These are phyloP conservation scores for Epinephelus coioides DNA, from an alignment of 2,797 vertebrate genomes.

Conservation along the genomic window DNA sequence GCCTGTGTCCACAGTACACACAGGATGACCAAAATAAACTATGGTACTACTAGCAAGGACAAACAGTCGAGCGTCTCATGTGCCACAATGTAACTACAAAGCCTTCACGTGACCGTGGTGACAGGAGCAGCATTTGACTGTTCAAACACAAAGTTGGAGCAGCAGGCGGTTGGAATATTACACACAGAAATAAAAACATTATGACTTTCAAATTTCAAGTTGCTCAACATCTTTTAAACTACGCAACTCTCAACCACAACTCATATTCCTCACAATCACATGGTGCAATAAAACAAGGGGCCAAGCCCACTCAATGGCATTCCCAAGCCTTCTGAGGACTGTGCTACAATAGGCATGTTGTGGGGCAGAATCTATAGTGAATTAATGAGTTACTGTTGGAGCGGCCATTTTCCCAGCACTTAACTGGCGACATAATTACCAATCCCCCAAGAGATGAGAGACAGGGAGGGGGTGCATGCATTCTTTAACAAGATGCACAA, in stretches of 20 bases:
- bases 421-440: conserved; percentile 77
- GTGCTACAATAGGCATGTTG: conserved; percentile 83
- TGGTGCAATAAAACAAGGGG: conserved; percentile 78
- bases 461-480: conserved; percentile 43
- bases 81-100: conserved; percentile 9
- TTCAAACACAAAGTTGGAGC: conserved; percentile 14
- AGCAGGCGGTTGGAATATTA: conserved; percentile 16
- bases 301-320: conserved; percentile 83
- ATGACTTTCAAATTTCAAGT: conserved; percentile 41
- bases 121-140: conserved; percentile 9
- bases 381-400: conserved; percentile 86
- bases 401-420: conserved; percentile 79
- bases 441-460: conserved; percentile 64
- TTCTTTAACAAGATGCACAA: conserved; percentile 64
- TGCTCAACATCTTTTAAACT: conserved; percentile 57
- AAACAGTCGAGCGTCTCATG: not conserved
- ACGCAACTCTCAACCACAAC: conserved; percentile 59
- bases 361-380: conserved; percentile 81
- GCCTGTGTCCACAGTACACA: conserved; percentile 30
- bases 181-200: conserved; percentile 29
- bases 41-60: conserved; percentile 12
- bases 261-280: conserved; percentile 61
- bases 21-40: conserved; percentile 34
- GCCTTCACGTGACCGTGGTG: not conserved
- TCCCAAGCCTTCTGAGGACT: conserved; percentile 82